Evolutionary conservation across 2,113 vertebrate species (phyloP).

Genomic region (Amblyornis subalaris): DNA sequence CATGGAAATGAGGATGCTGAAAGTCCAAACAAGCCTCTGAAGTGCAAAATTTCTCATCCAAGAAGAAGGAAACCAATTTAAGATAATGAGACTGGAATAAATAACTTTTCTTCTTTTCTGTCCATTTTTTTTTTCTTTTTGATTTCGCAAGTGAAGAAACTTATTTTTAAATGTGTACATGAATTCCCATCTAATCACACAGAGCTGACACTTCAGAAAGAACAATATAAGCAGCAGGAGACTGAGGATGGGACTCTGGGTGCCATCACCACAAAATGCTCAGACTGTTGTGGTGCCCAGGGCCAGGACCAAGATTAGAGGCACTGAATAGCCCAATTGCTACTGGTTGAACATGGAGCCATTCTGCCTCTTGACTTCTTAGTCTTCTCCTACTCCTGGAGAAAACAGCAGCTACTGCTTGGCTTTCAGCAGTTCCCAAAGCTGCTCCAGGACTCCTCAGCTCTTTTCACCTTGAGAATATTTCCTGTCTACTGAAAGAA

Average conservation of each 20-base stretch:
- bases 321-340: neutral
- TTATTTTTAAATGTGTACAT: neutral
- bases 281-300: neutral
- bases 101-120: neutral
- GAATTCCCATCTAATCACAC: neutral
- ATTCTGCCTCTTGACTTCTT: neutral
- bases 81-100: neutral
- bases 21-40: neutral
- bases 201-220: neutral
- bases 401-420: neutral
- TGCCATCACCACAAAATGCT: neutral
- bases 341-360: neutral
- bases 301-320: neutral
- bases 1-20: neutral
- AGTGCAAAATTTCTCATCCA: neutral
- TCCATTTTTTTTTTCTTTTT: neutral
- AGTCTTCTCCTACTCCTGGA: neutral
- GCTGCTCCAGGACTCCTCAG: neutral
- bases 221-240: neutral
- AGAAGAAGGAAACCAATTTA: neutral
- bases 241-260: neutral
- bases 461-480: neutral
- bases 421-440: neutral
- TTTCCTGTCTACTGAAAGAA: neutral
- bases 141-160: neutral